Conservation (phyloP, 2,888 invertebrate genomes). For the Girardia tigrina region DNA sequence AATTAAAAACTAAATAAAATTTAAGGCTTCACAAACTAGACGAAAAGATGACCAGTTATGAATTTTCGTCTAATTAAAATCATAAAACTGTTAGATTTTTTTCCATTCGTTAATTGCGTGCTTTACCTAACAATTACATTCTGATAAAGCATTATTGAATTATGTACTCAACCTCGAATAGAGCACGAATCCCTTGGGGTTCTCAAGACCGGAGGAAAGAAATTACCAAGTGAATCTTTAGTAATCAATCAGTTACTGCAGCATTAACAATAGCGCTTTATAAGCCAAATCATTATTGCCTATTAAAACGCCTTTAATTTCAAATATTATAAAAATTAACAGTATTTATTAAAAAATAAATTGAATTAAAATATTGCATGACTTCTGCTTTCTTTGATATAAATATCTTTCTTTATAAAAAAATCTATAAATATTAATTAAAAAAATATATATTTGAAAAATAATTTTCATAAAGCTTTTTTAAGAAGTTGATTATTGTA, state of each 20-base stretch:
- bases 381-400: neutral
- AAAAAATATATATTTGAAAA: neutral
- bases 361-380: neutral
- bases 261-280: slow-evolving; percentile 8
- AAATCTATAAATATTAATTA: neutral
- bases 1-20: neutral
- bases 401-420: neutral
- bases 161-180: neutral
- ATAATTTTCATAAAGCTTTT: neutral
- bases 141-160: neutral
- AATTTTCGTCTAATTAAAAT: neutral
- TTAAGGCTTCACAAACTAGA: neutral
- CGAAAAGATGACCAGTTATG: neutral
- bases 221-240: slow-evolving; percentile 2
- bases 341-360: neutral
- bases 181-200: neutral
- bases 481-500: too few relatives aligned
- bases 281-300: slow-evolving; percentile 13
- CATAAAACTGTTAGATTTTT: neutral
- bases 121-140: slow-evolving; percentile 3
- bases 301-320: neutral
- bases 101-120: neutral
- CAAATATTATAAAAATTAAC: neutral
- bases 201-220: neutral
- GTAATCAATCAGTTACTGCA: slow-evolving; percentile 23